Evolutionary conservation across 1,140 invertebrate genomes (phyloP), one percentile per base, ranked within the genome.

Genomic region (Drosophila sp.): DNA sequence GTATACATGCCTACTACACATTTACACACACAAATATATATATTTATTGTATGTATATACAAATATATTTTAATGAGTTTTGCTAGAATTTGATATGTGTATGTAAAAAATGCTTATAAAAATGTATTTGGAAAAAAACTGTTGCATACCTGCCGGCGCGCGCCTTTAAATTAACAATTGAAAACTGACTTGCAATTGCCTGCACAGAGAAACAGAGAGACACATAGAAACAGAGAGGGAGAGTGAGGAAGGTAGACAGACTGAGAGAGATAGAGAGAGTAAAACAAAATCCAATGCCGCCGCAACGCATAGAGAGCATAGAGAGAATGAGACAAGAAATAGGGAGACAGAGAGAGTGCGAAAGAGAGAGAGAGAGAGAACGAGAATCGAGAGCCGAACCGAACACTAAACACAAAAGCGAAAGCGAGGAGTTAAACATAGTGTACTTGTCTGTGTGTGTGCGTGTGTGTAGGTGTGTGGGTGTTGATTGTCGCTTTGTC

Each of bases 81-180:
- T 79, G 72, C 70, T 78, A 79, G 78, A 75, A 10, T 72, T 70
- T 75, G 56, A 78, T 72, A 72, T n/a, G 2, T 6, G 7, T 61
- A 70, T 27, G 66, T 25, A 66, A 72, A 73, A 60, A 68, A 47
- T 76, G 71, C 63, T 72, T 83, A 79, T 87, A 83, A 86, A 87
- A 76, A 69, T 73, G 56, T 69, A 62, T 76, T 78, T 73, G 70
- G 71, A 78, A 87, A 87, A 79, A 87, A 87, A 87, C 83, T 87
- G 83, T 87, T 87, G 83, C 83, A 87, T 86, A 78, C 76, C 70
- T 89, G 76, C 73, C 79, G 82, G 78, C 58, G 80, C 76, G 80
- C 79, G 74, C 40, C 23, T 75, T 77, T 60, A 82, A 82, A 82
- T 82, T 77, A 66, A 69, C 74, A 67, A 77, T 61, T 17, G 70